Evolutionary conservation across 2,113 vertebrate genomes (phyloP).

Genomic region (Corvus cornix): DNA sequence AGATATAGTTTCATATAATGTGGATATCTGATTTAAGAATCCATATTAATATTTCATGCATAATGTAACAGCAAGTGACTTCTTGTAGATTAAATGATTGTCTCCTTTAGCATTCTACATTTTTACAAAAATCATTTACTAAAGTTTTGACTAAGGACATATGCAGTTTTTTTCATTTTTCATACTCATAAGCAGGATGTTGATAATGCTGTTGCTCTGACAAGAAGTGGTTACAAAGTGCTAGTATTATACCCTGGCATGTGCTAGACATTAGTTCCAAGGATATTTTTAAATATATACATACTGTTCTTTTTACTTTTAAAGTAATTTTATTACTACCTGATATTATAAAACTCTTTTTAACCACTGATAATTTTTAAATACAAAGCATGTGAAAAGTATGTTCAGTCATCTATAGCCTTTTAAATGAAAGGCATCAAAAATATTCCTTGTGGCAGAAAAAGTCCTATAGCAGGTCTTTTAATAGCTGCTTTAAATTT

Average conservation of each 20-base stretch:
- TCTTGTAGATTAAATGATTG: conserved; percentile 69
- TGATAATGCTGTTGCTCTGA: conserved; percentile 15
- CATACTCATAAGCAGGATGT: conserved; percentile 44
- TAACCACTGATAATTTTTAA: conserved; percentile 70
- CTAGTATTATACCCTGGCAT: conserved; percentile 71
- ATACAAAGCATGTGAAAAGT: conserved; percentile 74
- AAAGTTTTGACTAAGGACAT: conserved; percentile 49
- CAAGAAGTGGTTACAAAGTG: conserved; percentile 76
- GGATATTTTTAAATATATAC: conserved; percentile 70
- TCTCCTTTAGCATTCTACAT: conserved; percentile 64
- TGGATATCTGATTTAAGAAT: background rate
- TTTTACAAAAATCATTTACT: conserved; percentile 52
- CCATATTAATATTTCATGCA: conserved; percentile 2
- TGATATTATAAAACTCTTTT: conserved; percentile 74
- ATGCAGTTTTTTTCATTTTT: conserved; percentile 1
- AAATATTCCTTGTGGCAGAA: conserved; percentile 66
- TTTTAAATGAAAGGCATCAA: conserved; percentile 74
- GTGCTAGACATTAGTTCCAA: conserved; percentile 71
- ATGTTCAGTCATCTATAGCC: conserved; percentile 64
- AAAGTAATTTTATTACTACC: conserved; percentile 72
- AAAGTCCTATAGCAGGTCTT: conserved; percentile 53
- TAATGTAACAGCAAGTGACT: conserved; percentile 13
- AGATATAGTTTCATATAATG: background rate
- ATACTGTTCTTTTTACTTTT: conserved; percentile 63
- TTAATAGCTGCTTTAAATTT: conserved; percentile 28